A percentile compares a stretch with the other conserved stretches of the same genome.
These are phyloP conservation scores for Willisornis vidua DNA, from an alignment of 2,113 vertebrate species.

Conservation along the genomic window DNA sequence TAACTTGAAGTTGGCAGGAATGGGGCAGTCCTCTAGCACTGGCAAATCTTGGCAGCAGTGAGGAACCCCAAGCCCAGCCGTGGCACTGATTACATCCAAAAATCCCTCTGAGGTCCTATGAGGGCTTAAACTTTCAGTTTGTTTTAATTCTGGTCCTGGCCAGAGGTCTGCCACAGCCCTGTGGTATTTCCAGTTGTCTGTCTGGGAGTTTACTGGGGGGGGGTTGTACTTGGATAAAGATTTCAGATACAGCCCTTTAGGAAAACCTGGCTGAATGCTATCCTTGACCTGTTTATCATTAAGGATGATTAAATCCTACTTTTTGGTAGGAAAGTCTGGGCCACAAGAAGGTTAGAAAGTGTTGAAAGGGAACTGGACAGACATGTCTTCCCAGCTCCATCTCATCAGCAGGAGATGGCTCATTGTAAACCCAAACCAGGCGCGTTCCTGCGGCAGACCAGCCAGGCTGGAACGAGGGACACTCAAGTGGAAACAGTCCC, in stretches of 20 bases:
- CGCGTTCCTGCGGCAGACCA: background rate
- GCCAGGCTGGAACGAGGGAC: background rate
- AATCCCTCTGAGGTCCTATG: background rate
- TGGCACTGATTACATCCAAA: background rate
- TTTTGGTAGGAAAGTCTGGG: background rate
- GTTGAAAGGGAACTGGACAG: conserved; percentile 49
- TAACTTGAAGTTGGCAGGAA: background rate
- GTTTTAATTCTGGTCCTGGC: background rate
- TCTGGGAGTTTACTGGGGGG: background rate
- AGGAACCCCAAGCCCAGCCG: background rate
- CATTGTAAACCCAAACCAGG: background rate
- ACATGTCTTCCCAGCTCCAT: conserved; percentile 1
- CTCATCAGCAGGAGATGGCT: background rate
- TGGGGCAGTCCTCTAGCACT: background rate
- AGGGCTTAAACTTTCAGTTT: background rate
- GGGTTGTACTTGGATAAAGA: background rate
- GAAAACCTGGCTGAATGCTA: background rate
- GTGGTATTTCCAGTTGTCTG: background rate
- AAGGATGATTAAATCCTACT: conserved; percentile 20
- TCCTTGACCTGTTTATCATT: conserved; percentile 1
- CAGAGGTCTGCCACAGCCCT: background rate
- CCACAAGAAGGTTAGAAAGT: conserved; percentile 21
- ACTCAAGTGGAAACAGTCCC: background rate
- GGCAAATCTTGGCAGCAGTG: background rate
- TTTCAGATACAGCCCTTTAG: conserved; percentile 5